Evolutionary conservation across 2,113 vertebrate genomes (phyloP), one percentile per base, ranked within the genome.

Genomic region (Alexandromys fortis): DNA sequence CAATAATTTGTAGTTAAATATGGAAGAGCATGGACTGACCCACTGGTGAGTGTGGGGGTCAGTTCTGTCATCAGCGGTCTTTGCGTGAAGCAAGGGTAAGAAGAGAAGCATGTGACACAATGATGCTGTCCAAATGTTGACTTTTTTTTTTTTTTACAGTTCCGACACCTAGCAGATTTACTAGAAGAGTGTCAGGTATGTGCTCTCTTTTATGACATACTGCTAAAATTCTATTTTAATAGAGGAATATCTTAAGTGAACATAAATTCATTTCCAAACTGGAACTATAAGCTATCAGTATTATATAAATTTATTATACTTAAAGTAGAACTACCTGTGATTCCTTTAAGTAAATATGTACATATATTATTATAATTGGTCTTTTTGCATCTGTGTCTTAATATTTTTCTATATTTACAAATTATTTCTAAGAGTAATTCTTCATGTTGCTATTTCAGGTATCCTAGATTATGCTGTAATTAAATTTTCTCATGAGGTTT

Each of bases 101-200:
- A 92, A 63, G 73, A 35, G 55, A 14, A 3, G 83, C 16, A 26
- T 78, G 33, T 91, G 70, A 90, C 14, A 55, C 76, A 26, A 85
- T 70, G 26, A 58, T 45, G 28, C 72, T 90, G 55, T 78, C 79
- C 96, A 93, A 95, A 89, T 82, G 2, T 87, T 95, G 47, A 22
- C 96, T 82, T 82, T 93, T 96, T 0, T 96, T 0, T 96, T 98
- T 13, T 97, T 97, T 98, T 97, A 28, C 98, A 99, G 99, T 99
- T 97, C 99, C 99, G 11, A 98, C 99, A 97, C 98, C 99, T 96
- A 99, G 98, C 98, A 98, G 99, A 98, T 99, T 98, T 98, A 99
- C 98, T 98, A 99, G 99, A 98, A 99, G 99, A 99, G 99, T 99
- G 97, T 99, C 99, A 98, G 99, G 99, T 99, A 99, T 98, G 98